A percentile compares a stretch with the other conserved stretches of the same genome.
phyloP scores from a whole-genome alignment of 2,797 vertebrate species.

The Sebastes oblongus region DNA sequence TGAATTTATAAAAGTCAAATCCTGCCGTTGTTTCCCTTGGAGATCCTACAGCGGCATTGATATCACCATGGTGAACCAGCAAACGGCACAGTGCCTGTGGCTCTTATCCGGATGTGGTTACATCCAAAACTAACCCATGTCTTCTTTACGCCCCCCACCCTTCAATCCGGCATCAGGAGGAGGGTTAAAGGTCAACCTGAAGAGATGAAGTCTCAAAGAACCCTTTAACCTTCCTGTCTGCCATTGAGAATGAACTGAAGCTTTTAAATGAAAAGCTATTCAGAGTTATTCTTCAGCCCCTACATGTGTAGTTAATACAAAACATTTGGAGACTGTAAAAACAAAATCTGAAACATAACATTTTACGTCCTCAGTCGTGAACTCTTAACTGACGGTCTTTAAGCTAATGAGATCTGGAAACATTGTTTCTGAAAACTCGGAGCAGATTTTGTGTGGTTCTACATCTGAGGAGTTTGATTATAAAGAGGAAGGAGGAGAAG shows the following conservation, averaged over 20 bases:
- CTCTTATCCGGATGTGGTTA: constrained; percentile 47
- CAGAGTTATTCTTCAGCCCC: neutral
- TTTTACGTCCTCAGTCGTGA: constrained; percentile 25
- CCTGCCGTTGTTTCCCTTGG: constrained; percentile 68
- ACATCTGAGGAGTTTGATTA: constrained; percentile 52
- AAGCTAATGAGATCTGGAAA: constrained; percentile 64
- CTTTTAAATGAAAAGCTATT: neutral
- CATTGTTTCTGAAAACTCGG: constrained; percentile 34
- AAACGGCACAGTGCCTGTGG: constrained; percentile 46
- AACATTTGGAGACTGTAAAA: constrained; percentile 37
- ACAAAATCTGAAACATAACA: constrained; percentile 26
- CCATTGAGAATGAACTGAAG: neutral
- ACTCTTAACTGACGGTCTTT: constrained; percentile 24
- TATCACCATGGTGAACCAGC: constrained; percentile 49
- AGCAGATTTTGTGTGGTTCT: constrained; percentile 55
- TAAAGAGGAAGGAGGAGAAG: constrained; percentile 17
- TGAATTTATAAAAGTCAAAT: constrained; percentile 66
- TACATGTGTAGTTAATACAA: constrained; percentile 28
- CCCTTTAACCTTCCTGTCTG: neutral
- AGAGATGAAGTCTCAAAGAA: neutral
- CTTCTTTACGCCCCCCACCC: neutral
- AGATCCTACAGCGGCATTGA: constrained; percentile 43
- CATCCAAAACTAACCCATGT: constrained; percentile 42
- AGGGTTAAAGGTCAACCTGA: constrained; percentile 26
- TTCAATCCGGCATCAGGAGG: constrained; percentile 7